Evolutionary conservation across 2,888 invertebrate species (phyloP).

Genomic region (Dusona sp.): DNA sequence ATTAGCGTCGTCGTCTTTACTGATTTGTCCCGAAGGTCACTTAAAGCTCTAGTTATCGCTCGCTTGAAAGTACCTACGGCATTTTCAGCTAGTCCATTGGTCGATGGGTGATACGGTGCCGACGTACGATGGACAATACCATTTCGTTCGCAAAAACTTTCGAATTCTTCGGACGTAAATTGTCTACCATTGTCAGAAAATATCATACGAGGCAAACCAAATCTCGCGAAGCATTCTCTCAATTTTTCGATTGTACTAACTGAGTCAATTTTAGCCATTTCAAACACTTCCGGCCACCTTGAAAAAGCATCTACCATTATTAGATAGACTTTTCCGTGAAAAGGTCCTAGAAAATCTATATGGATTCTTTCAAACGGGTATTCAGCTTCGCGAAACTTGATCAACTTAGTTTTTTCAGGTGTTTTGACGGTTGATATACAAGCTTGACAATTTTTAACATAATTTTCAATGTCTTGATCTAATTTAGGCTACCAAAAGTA

Average conservation of each 20-base stretch:
- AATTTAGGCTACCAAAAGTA: conserved; percentile 65
- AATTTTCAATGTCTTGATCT: conserved; percentile 63
- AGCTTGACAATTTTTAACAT: conserved; percentile 51
- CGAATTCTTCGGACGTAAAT: conserved; percentile 53
- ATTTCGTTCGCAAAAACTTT: conserved; percentile 59
- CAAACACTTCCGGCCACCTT: conserved; percentile 65
- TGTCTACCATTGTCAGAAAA: conserved; percentile 65
- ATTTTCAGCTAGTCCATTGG: conserved; percentile 62
- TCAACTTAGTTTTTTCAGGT: conserved; percentile 54
- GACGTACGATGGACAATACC: conserved; percentile 59
- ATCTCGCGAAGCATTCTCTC: conserved; percentile 62
- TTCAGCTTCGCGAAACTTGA: conserved; percentile 44
- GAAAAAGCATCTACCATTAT: conserved; percentile 9
- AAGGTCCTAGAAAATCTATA: conserved; percentile 63
- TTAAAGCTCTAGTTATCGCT: conserved; percentile 22
- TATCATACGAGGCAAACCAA: conserved; percentile 61
- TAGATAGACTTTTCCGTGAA: conserved; percentile 47
- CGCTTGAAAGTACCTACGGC: conserved; percentile 52
- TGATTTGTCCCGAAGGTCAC: not conserved
- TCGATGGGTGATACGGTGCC: conserved; percentile 49
- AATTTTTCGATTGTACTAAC: conserved; percentile 58
- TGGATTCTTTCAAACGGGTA: conserved; percentile 62
- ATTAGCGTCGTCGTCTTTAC: conserved; percentile 31
- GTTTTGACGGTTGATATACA: conserved; percentile 19
- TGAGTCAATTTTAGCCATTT: conserved; percentile 18